Conservation (phyloP, 1,140 invertebrate genomes). For the Nilaparvata lugens region DNA sequence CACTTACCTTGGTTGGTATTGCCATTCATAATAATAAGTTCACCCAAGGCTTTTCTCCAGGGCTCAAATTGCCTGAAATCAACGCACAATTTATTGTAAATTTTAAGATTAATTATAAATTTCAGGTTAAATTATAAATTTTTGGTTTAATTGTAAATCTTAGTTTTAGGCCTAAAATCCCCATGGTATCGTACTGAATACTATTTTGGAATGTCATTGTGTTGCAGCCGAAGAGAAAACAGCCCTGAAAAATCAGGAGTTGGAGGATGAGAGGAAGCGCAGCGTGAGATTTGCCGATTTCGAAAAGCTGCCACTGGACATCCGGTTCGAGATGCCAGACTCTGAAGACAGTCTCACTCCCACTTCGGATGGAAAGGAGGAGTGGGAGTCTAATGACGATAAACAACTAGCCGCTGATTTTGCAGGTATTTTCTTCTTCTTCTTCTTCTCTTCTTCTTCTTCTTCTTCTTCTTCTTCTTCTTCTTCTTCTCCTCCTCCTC, state of each 20-base stretch:
- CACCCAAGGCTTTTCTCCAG: constrained; percentile 23
- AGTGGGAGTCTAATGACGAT: not conserved
- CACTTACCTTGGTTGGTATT: constrained; percentile 8
- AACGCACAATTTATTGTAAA: constrained; percentile 14
- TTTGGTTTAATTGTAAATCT: no score
- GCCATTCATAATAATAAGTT: constrained; percentile 20
- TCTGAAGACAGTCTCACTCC: constrained; percentile 15
- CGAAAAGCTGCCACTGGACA: constrained; percentile 21
- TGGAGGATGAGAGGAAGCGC: constrained; percentile 12
- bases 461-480: no score
- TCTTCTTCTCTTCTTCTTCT: no score
- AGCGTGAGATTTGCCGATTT: constrained; percentile 23
- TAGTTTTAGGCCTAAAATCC: no score
- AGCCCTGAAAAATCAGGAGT: constrained; percentile 8
- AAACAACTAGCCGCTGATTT: not conserved
- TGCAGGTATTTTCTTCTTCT: no score
- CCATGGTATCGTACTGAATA: no score
- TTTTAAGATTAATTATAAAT: no score
- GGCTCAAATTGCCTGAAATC: constrained; percentile 33
- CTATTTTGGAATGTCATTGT: not conserved
- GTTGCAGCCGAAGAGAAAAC: constrained; percentile 13
- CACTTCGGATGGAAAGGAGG: not conserved
- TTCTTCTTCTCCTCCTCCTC: no score
- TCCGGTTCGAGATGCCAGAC: constrained; percentile 20
- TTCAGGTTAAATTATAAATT: no score